phyloP scores from a whole-genome alignment of 2,113 vertebrate genomes.

The Circaetus gallicus region DNA sequence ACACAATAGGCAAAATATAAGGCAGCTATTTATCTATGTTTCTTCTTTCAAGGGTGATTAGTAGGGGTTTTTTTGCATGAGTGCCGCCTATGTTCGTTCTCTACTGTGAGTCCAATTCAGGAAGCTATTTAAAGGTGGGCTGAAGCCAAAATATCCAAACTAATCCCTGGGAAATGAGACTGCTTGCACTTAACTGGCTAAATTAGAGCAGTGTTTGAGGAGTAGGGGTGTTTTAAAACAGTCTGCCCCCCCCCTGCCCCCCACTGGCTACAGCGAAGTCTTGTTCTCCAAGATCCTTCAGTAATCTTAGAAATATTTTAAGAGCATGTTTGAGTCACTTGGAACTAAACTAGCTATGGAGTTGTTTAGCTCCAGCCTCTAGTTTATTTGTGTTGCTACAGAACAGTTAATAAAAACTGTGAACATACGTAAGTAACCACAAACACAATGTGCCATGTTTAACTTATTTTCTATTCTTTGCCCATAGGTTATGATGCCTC shows the following conservation, averaged over 20 bases:
- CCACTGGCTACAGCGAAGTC: background rate
- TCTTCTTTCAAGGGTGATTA: background rate
- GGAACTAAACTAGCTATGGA: background rate
- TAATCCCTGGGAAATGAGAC: background rate
- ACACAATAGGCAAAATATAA: background rate
- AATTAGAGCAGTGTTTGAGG: background rate
- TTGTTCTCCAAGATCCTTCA: background rate
- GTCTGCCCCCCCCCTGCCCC: too few species aligned
- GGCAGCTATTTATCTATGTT: background rate
- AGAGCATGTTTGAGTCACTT: background rate
- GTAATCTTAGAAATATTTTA: slow-evolving; percentile 26
- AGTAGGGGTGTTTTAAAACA: background rate
- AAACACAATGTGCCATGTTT: background rate
- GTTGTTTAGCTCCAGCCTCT: background rate
- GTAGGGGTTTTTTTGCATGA: background rate
- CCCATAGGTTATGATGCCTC: background rate
- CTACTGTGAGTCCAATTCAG: background rate
- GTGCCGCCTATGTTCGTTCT: background rate
- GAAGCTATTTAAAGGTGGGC: background rate
- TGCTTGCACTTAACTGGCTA: background rate
- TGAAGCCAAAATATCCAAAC: background rate
- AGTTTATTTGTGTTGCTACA: background rate
- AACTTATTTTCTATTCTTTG: background rate
- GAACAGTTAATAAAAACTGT: background rate
- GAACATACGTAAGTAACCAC: background rate